These are phyloP conservation scores for Aethina tumida DNA, from an alignment of 1,140 invertebrate species.

Conservation along the genomic window DNA sequence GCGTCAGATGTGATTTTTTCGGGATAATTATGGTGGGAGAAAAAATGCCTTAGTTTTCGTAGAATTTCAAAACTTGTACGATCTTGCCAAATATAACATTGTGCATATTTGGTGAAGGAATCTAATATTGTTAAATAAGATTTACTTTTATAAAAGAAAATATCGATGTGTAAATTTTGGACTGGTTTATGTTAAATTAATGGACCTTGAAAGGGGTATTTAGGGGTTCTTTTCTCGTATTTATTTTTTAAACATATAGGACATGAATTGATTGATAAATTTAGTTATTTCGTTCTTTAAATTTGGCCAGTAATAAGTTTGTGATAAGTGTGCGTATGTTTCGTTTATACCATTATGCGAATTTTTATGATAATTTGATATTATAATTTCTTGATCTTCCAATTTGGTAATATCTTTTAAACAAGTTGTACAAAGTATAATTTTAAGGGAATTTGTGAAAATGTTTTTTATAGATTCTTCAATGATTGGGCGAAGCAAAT, in stretches of 20 bases:
- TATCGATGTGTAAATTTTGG: conserved; percentile 21
- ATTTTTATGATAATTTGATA: too few relatives aligned
- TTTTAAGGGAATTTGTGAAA: too few relatives aligned
- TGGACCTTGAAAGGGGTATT: conserved; percentile 10
- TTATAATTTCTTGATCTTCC: too few relatives aligned
- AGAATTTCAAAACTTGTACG: conserved; percentile 16
- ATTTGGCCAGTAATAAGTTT: conserved; percentile 17
- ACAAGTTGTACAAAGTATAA: too few relatives aligned
- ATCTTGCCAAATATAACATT: conserved; percentile 14
- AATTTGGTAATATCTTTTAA: too few relatives aligned
- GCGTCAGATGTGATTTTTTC: conserved; percentile 21
- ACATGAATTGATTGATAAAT: conserved; percentile 17
- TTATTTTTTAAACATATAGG: conserved; percentile 17
- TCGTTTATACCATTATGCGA: conserved; percentile 18
- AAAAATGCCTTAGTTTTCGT: conserved; percentile 19
- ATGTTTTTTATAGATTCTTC: too few relatives aligned
- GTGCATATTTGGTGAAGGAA: conserved; percentile 23
- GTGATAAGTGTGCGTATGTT: conserved; percentile 12
- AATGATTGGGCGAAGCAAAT: too few relatives aligned
- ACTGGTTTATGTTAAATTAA: conserved; percentile 17
- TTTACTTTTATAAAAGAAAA: conserved; percentile 14
- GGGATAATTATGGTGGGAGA: conserved; percentile 18
- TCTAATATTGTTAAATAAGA: conserved; percentile 25
- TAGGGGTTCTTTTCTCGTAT: conserved; percentile 19
- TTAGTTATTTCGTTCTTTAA: conserved; percentile 14